Evolutionary conservation across 2,888 invertebrate genomes (phyloP), one percentile per base, ranked within the genome.

Genomic region (Cryptophagus acutangulus): DNA sequence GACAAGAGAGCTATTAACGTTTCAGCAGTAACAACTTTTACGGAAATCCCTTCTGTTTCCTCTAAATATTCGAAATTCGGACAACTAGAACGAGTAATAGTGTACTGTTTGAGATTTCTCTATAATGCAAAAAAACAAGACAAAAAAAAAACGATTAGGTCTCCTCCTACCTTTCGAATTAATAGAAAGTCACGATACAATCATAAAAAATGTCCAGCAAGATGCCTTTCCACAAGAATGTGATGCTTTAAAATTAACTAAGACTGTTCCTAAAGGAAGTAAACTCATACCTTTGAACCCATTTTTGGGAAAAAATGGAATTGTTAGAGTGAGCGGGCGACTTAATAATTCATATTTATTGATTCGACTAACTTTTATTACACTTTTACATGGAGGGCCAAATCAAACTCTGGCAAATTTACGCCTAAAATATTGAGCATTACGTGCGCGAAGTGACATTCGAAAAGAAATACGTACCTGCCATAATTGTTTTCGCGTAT

Each of bases 361-460:
- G n/a, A 20, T 20, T 8, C n/a, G n/a, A 20, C n/a, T n/a, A 20
- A n/a, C 6, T 6, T n/a, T 8, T 20, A 20, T 20, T n/a, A 8
- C 24, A 8, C n/a, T 20, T 8, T n/a, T 20, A 8, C 24, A 20
- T 20, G 24, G 6, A 20, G 24, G 24, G 6, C 24, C 24, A 8
- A 20, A 20, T 20, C 24, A 20, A 20, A 20, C 24, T 20, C n/a
- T 20, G 24, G 24, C 24, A 20, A n/a, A n/a, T 20, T 8, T 20
- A 8, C 6, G 24, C 6, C 6, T n/a, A n/a, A 20, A 20, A 20
- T 20, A 20, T n/a, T 20, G 24, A n/a, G 6, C 24, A 8, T 20
- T 20, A n/a, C 6, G 24, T 6, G 24, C 24, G 6, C 6, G 24
- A n/a, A 20, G 24, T n/a, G 24, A 20, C 6, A n/a, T 20, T n/a